phyloP scores from a whole-genome alignment of 2,113 vertebrate species.

The Uria lomvia region DNA sequence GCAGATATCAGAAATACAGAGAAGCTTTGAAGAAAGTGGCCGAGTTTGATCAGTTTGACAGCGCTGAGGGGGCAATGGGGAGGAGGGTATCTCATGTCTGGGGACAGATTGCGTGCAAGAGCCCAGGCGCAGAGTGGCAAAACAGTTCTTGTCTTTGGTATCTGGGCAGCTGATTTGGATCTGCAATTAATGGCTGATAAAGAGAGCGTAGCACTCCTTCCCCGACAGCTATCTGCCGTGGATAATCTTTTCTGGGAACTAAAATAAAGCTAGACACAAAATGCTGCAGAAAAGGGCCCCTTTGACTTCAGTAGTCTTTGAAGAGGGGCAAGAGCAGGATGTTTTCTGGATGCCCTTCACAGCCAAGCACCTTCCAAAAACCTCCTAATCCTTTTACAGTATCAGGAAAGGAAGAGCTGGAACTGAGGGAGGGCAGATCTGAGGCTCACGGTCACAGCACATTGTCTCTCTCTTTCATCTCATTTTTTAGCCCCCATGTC shows the following conservation, averaged over 20 bases:
- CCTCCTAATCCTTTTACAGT: background rate
- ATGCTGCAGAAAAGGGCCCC: background rate
- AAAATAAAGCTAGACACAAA: background rate
- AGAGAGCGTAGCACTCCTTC: background rate
- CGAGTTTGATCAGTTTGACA: background rate
- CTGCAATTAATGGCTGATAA: background rate
- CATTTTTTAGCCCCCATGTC: background rate
- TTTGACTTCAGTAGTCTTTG: background rate
- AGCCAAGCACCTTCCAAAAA: background rate
- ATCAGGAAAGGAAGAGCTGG: background rate
- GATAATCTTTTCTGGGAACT: background rate
- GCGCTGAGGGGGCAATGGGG: fast-evolving
- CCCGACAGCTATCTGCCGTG: background rate
- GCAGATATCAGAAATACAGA: background rate
- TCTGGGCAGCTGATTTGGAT: background rate
- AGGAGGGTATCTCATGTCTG: background rate
- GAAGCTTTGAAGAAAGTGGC: background rate
- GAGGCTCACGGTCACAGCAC: background rate
- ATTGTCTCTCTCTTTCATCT: background rate
- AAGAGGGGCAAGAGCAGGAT: background rate
- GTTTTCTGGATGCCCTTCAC: background rate
- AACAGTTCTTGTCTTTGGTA: background rate
- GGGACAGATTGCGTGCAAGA: background rate
- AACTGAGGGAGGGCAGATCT: background rate
- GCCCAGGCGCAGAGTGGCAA: background rate